Conservation (phyloP, 2,113 vertebrate species). For the Garra rufa region DNA sequence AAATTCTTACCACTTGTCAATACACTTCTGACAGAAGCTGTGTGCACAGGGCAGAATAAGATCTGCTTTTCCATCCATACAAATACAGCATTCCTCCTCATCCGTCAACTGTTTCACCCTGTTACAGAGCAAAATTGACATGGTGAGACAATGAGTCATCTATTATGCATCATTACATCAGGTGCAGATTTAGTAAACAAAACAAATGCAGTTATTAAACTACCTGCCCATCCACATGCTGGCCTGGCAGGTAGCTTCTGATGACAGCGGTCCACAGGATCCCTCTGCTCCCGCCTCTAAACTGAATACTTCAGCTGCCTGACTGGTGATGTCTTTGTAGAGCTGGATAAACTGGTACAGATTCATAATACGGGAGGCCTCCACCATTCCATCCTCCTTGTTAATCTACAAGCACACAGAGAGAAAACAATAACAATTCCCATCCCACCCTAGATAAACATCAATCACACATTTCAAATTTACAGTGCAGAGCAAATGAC, state of each 20-base stretch:
- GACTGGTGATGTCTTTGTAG: constrained; percentile 93
- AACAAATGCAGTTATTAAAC: not conserved
- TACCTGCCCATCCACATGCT: constrained; percentile 99
- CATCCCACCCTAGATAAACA: constrained; percentile 6
- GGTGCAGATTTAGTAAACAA: not conserved
- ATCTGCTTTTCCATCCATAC: constrained; percentile 95
- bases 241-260: constrained; percentile 88
- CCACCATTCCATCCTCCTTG: constrained; percentile 88
- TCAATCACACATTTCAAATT: not conserved
- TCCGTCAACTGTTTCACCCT: constrained; percentile 97
- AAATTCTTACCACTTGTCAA: constrained; percentile 90
- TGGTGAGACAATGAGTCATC: not conserved
- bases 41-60: constrained; percentile 95
- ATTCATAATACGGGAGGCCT: constrained; percentile 96
- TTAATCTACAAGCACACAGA: constrained; percentile 83
- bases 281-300: constrained; percentile 75
- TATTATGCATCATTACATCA: not conserved
- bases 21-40: constrained; percentile 99
- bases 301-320: constrained; percentile 86
- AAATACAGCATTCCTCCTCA: constrained; percentile 98
- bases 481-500: not conserved
- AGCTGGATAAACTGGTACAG: constrained; percentile 97
- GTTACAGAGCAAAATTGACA: constrained; percentile 37
- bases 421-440: not conserved
- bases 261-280: constrained; percentile 75